Evolutionary conservation across 2,888 invertebrate genomes (phyloP).

Genomic region (Lasioglossum villosulum): DNA sequence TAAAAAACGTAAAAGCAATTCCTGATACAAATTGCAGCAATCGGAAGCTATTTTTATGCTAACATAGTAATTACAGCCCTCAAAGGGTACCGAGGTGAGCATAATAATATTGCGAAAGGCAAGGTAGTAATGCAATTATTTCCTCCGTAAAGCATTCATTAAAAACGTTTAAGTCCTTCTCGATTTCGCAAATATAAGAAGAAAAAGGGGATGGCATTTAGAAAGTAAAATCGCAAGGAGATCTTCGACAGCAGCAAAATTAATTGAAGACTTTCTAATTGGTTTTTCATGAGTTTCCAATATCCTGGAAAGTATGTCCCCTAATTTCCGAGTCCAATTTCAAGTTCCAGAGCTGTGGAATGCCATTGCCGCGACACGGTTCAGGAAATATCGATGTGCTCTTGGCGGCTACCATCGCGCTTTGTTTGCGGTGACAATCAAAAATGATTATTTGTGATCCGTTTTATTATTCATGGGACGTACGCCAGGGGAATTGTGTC

Average conservation of each 20-base stretch:
- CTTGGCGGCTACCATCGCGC: not conserved
- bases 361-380: not conserved
- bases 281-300: not conserved
- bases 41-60: not conserved
- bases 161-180: not conserved
- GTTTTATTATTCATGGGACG: constrained; percentile 43
- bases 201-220: not conserved
- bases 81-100: not conserved
- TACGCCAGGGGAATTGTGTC: constrained; percentile 18
- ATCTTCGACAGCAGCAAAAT: not conserved
- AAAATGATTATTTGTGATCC: constrained; percentile 47
- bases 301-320: not conserved
- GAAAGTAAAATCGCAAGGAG: not conserved
- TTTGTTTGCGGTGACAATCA: constrained; percentile 10
- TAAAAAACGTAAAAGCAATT: too few species aligned
- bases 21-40: too few species aligned
- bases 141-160: not conserved
- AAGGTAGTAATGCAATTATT: not conserved
- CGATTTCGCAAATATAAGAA: not conserved
- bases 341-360: not conserved
- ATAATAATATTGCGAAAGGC: not conserved
- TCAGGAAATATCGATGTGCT: not conserved
- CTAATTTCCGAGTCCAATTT: not conserved
- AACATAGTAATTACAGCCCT: not conserved
- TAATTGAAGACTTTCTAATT: not conserved